Evolutionary conservation across 2,888 invertebrate genomes (phyloP).

Genomic region (Merodon equestris): DNA sequence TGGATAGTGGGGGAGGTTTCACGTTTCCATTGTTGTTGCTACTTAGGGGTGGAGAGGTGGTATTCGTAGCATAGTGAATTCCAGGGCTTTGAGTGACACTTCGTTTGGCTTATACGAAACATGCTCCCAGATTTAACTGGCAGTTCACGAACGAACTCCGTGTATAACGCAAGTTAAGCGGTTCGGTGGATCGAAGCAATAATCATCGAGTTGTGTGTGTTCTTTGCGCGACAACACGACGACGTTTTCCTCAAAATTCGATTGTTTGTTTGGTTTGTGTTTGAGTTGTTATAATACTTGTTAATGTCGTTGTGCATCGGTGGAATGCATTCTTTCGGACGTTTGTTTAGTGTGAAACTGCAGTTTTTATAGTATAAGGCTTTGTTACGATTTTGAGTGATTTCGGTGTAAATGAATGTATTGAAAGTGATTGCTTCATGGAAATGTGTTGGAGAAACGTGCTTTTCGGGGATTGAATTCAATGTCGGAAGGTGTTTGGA

Average conservation of each 20-base stretch:
- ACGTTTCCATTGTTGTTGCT: constrained; percentile 7
- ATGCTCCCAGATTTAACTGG: constrained; percentile 54
- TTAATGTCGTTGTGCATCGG: constrained; percentile 18
- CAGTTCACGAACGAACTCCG: constrained; percentile 63
- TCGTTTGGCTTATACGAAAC: constrained; percentile 48
- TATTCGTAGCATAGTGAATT: constrained; percentile 39
- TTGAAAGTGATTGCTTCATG: background rate
- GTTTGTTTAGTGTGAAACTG: no score
- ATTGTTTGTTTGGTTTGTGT: constrained; percentile 13
- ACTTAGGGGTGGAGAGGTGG: constrained; percentile 32
- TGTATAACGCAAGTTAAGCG: constrained; percentile 57
- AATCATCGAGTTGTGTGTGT: constrained; percentile 42
- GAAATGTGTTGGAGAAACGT: background rate
- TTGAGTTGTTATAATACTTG: constrained; percentile 1
- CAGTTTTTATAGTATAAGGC: no score
- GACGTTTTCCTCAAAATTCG: constrained; percentile 10
- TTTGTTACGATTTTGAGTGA: no score
- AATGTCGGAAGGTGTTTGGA: no score
- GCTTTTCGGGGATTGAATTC: background rate
- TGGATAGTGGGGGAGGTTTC: constrained; percentile 15
- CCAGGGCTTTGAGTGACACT: constrained; percentile 59
- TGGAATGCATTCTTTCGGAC: constrained; percentile 21
- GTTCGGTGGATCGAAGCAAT: constrained; percentile 23
- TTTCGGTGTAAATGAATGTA: constrained; percentile 4
- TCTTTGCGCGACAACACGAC: background rate